These are phyloP conservation scores for Lophotriccus pileatus DNA, from an alignment of 2,797 vertebrate genomes.

Conservation along the genomic window DNA sequence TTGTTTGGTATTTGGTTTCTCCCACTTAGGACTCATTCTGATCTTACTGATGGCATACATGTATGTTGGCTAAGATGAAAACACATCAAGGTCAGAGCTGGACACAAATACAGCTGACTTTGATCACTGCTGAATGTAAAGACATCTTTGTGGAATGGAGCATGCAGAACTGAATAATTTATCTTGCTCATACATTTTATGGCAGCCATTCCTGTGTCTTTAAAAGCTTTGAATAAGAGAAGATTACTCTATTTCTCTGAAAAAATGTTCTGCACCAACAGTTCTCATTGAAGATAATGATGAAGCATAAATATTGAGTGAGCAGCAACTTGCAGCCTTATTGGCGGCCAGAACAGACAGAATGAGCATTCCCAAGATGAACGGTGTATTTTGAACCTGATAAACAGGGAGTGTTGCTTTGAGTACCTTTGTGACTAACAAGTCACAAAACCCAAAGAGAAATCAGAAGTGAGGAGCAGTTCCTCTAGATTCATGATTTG, in stretches of 20 bases:
- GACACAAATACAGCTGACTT: background rate
- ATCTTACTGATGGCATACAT: background rate
- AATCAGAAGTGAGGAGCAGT: background rate
- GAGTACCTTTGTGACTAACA: background rate
- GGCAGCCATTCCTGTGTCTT: background rate
- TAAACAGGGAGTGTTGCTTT: background rate
- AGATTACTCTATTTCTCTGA: background rate
- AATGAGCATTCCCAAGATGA: rapidly evolving
- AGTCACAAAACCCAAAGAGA: background rate
- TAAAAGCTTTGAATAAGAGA: background rate
- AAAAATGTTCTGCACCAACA: background rate
- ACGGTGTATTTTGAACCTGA: background rate
- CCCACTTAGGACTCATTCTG: background rate
- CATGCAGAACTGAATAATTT: background rate
- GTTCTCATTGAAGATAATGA: background rate
- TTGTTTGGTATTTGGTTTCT: background rate
- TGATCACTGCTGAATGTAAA: background rate
- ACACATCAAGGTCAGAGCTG: background rate
- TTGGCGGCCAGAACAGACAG: background rate
- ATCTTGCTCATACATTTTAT: background rate
- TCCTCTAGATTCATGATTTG: background rate
- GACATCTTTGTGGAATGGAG: background rate
- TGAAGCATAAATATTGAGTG: background rate
- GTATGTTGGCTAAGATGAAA: background rate
- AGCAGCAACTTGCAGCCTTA: background rate